Base-by-base conservation (phyloP, 2,888 invertebrate species). In the Cerceris ruficornis region DNA sequence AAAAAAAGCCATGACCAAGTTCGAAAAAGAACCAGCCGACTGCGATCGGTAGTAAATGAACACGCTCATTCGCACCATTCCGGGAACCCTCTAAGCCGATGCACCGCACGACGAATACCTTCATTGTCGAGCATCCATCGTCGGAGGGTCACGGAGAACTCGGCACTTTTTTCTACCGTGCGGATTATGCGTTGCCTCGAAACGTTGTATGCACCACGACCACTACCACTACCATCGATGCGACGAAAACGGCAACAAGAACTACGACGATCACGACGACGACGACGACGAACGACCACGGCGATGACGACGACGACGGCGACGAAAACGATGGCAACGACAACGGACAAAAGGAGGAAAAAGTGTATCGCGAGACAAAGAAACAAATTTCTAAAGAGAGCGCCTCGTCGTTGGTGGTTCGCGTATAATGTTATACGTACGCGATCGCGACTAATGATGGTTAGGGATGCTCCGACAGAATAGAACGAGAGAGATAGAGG, bases 351-450 rank as follows among this genome's bases (percentile, higher is more conserved):
- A 73, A 76, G 76, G 76, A 73, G 74, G 75, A 75, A 68, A 77
- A 75, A 81, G 60, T 68, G 73, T 69, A 60, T 64, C 57, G 64
- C 42, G 80, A 86, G 81, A 90, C 88, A 90, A 91, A 89, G 88
- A 78, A 80, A 87, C 76, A 88, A 88, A 90, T 90, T 90, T 91
- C 87, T 90, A 90, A 90, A 90, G 90, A 87, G 89, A 83, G 80
- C 79, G 82, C 81, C 79, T 79, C 70, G 77, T 69, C 67, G 74
- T 72, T 64, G 83, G 67, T 69, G 67, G 74, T 70, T 80, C 71
- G 73, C 75, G 78, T 80, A 68, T 80, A 80, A 84, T 80, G 80
- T 86, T 75, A 78, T 76, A 80, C 81, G 80, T 81, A 78, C 81
- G 77, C 71, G 75, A 79, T 81, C 77, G 81, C 82, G 85, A 77